Percentiles rank a stretch among this genome's conserved stretches.
phyloP scores from a whole-genome alignment of 2,797 vertebrate species.

The Lagocephalus sceleratus region DNA sequence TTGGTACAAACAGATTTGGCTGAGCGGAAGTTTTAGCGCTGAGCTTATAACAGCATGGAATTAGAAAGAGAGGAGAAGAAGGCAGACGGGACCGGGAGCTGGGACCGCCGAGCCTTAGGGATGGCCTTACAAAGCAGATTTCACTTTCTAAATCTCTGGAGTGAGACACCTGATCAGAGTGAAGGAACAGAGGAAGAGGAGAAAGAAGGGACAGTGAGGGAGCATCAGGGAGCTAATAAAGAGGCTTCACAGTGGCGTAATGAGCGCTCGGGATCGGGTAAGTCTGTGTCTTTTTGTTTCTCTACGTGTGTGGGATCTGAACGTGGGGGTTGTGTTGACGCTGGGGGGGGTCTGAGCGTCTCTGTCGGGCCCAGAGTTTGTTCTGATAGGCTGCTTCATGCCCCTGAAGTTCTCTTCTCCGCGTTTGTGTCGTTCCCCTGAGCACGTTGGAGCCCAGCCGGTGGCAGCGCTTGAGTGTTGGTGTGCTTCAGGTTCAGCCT shows the following conservation, averaged over 20 bases:
- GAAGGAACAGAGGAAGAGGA: slow-evolving; percentile 13
- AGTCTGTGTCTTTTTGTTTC: slow-evolving; percentile 15
- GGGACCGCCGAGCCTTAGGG: background rate
- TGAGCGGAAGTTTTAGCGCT: slow-evolving; percentile 16
- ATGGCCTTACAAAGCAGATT: slow-evolving; percentile 58
- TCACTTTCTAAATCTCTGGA: slow-evolving; percentile 67
- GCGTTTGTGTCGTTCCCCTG: background rate
- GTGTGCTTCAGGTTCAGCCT: slow-evolving; percentile 3
- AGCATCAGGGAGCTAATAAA: slow-evolving; percentile 20
- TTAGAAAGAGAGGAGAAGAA: slow-evolving; percentile 7
- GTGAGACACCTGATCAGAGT: slow-evolving; percentile 26
- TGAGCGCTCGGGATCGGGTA: slow-evolving; percentile 43
- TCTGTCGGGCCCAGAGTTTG: background rate
- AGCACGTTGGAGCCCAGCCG: slow-evolving; percentile 19
- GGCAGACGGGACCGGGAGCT: slow-evolving; percentile 4
- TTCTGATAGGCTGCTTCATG: no score
- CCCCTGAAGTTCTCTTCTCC: no score
- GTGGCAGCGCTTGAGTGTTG: slow-evolving; percentile 4
- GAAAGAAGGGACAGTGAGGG: slow-evolving; percentile 9
- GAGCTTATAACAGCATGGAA: slow-evolving; percentile 29
- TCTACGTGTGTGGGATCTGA: background rate
- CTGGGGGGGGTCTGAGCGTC: background rate
- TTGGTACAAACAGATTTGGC: slow-evolving; percentile 66
- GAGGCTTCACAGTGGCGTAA: slow-evolving; percentile 17
- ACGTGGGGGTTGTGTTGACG: no score